A percentile compares a stretch with the other conserved stretches of the same genome.
Evolutionary conservation across 1,140 invertebrate genomes (phyloP).

Genomic region (Cydia fagiglandana): DNA sequence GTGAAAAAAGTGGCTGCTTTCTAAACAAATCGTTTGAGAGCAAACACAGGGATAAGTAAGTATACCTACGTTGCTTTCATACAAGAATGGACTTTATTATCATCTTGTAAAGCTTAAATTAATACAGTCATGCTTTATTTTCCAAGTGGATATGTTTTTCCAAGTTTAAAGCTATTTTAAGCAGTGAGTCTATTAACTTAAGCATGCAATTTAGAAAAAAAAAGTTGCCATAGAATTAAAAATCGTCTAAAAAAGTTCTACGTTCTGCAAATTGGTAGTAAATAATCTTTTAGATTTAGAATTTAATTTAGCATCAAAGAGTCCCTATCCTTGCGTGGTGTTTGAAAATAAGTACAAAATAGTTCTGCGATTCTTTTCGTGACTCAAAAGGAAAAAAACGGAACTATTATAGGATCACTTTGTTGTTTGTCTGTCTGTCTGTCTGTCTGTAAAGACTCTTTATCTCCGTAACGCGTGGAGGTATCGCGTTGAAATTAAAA

Average conservation of each 20-base stretch:
- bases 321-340: no score
- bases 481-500: no score
- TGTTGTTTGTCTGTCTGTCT: no score
- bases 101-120: not conserved
- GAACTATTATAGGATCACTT: no score
- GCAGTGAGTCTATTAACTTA: not conserved
- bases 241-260: not conserved
- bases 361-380: no score
- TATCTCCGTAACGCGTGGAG: no score
- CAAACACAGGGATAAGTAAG: not conserved
- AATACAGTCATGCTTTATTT: not conserved
- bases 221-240: not conserved
- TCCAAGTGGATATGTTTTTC: not conserved
- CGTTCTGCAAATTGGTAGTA: no score
- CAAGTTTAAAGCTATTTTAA: not conserved
- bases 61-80: not conserved
- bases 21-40: conserved; percentile 7
- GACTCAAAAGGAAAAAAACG: no score
- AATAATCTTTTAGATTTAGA: no score
- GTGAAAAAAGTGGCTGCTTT: not conserved
- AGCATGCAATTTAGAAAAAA: not conserved
- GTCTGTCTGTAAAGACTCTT: no score
- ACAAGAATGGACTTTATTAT: not conserved
- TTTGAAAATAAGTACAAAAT: no score
- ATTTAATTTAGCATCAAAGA: no score